Evolutionary conservation across 2,797 vertebrate genomes (phyloP).

Genomic region (Chaetophractus vellerosus): DNA sequence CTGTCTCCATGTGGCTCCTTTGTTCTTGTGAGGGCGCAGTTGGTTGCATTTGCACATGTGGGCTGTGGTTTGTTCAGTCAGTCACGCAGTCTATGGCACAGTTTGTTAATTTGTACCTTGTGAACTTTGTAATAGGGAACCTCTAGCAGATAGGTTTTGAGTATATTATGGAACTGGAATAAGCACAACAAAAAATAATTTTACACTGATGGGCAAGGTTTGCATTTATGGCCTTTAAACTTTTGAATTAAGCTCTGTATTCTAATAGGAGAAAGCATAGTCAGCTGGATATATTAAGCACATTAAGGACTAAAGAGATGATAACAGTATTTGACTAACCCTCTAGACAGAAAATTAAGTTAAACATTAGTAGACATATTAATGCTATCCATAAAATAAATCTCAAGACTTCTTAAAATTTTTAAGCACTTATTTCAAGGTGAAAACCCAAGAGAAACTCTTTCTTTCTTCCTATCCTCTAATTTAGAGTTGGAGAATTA

Average conservation of each 20-base stretch:
- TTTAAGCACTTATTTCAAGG: slow-evolving; percentile 40
- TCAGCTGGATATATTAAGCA: slow-evolving; percentile 48
- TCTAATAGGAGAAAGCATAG: slow-evolving; percentile 56
- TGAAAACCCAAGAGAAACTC: slow-evolving; percentile 54
- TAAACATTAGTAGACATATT: slow-evolving; percentile 64
- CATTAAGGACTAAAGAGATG: slow-evolving; percentile 49
- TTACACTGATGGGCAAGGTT: neutral
- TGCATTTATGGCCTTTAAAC: neutral
- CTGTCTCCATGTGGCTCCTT: no score
- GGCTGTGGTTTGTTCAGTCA: no score
- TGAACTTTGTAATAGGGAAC: no score
- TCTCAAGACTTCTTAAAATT: neutral
- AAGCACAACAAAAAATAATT: neutral
- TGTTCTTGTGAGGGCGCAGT: no score
- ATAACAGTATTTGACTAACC: slow-evolving; percentile 49
- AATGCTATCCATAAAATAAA: slow-evolving; percentile 57
- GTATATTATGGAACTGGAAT: neutral
- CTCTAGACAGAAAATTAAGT: slow-evolving; percentile 75
- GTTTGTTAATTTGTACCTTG: no score
- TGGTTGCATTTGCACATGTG: no score
- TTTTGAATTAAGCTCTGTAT: slow-evolving; percentile 13
- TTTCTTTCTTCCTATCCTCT: slow-evolving; percentile 30
- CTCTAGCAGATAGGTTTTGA: neutral
- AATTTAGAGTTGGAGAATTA: slow-evolving; percentile 25
- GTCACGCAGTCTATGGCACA: no score